Base-by-base conservation (phyloP, 2,888 invertebrate species). In the Resseliella maxima region DNA sequence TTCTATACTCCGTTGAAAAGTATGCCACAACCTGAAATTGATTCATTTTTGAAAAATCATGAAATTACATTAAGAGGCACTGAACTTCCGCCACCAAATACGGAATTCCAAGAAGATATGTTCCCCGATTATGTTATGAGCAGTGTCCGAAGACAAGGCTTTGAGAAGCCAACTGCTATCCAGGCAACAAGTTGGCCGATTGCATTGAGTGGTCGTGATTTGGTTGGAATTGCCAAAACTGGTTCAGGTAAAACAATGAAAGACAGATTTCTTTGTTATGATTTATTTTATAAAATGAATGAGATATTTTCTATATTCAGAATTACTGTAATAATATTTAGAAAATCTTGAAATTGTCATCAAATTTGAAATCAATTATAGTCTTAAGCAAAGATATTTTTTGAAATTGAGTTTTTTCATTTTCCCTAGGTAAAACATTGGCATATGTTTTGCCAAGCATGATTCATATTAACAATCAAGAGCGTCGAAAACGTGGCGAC, bases 111-210 rank as follows among this genome's bases (percentile, higher is more conserved):
- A 88, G 98, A 99, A 90, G 96, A 96, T 83, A 95, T 95, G 86
- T 98, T 98, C 90, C 95, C 95, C 2, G 95, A 97, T 89, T 96
- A 96, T 89, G 96, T 97, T 24, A 94, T 96, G 92, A 93, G 93
- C 87, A 96, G 95, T 90, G 94, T 95, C 87, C 92, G 94, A 85
- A 94, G 95, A 89, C 96, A 95, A 91, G 97, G 97, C 35, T 97
- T 97, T 89, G 94, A 95, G 46, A 93, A 94, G 88, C 99, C 99
- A 0, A 99, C 99, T 8, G 94, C 98, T 21, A 99, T 99, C 90
- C 99, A 99, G 91, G 95, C 97, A 1, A 97, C 98, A 90, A 98
- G 98, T 38, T 98, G 98, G 98, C 98, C 99, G 0, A 96, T 99
- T 89, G 96, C 98, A 15, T 91, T 99, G 88, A 96, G 96, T 87